These are phyloP conservation scores for Clinocottus analis DNA, from an alignment of 2,113 vertebrate species.

Conservation along the genomic window DNA sequence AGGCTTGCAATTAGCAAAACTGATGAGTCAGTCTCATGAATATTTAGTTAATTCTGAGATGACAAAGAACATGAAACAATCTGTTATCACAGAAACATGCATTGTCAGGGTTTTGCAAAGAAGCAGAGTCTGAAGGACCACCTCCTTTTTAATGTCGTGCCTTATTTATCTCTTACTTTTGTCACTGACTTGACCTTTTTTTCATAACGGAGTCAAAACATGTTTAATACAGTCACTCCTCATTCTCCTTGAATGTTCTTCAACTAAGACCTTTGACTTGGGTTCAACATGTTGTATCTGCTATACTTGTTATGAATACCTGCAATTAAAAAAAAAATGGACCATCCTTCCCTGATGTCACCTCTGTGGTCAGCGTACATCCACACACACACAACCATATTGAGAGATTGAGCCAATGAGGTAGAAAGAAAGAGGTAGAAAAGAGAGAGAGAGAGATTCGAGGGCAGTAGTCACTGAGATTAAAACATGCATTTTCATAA, in stretches of 20 bases:
- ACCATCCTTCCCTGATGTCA: slow-evolving; percentile 47
- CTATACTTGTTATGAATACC: slow-evolving; percentile 48
- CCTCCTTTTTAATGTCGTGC: slow-evolving; percentile 17
- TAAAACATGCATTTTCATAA: neutral
- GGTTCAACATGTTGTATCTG: slow-evolving; percentile 46
- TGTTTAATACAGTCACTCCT: neutral
- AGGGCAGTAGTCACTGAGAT: neutral
- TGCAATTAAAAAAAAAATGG: slow-evolving; percentile 60
- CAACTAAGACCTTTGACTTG: slow-evolving; percentile 1
- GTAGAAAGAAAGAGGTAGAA: neutral
- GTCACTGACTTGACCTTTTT: slow-evolving; percentile 27
- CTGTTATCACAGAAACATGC: neutral
- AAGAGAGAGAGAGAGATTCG: neutral
- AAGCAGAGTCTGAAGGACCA: slow-evolving; percentile 7
- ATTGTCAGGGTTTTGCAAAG: slow-evolving; percentile 2
- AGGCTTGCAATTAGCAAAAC: slow-evolving; percentile 51
- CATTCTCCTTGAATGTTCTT: slow-evolving; percentile 26
- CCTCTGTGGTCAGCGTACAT: slow-evolving; percentile 25
- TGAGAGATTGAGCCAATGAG: neutral
- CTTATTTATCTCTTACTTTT: slow-evolving; percentile 51
- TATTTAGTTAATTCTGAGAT: slow-evolving; percentile 41
- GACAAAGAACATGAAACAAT: slow-evolving; percentile 33
- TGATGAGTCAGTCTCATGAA: slow-evolving; percentile 47
- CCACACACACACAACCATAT: neutral
- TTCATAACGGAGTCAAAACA: slow-evolving; percentile 21